phyloP scores from a whole-genome alignment of 2,113 vertebrate genomes.

The Panurus biarmicus region DNA sequence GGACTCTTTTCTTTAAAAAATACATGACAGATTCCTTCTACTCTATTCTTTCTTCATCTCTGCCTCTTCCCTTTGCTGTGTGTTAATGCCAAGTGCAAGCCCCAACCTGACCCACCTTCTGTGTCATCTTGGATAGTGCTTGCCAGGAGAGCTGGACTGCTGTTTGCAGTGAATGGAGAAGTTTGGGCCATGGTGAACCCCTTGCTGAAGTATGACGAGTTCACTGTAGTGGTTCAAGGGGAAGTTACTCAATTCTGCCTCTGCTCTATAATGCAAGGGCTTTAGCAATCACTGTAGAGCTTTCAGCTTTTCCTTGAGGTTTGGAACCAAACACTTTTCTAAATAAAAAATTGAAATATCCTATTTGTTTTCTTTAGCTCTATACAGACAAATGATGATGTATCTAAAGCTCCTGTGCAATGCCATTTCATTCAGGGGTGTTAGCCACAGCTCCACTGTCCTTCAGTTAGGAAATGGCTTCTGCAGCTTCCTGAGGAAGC shows the following conservation, averaged over 20 bases:
- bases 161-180: background rate
- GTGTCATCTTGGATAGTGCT: background rate
- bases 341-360: background rate
- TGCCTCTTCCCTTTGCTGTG: background rate
- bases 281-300: background rate
- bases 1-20: background rate
- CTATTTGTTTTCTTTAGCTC: background rate
- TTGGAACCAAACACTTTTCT: background rate
- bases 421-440: background rate
- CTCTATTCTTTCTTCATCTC: background rate
- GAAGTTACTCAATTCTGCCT: background rate
- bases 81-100: background rate
- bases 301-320: background rate
- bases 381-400: background rate
- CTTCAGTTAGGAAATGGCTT: background rate
- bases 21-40: background rate
- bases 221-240: background rate
- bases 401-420: background rate
- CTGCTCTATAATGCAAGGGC: background rate
- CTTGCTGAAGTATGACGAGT: background rate
- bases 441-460: background rate
- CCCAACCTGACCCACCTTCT: background rate
- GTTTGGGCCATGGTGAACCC: fast-evolving
- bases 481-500: background rate
- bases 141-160: background rate